A percentile compares a stretch with the other conserved stretches of the same genome.
These are phyloP conservation scores for Chloroceryle aenea DNA, from an alignment of 2,113 vertebrate genomes.

Conservation along the genomic window DNA sequence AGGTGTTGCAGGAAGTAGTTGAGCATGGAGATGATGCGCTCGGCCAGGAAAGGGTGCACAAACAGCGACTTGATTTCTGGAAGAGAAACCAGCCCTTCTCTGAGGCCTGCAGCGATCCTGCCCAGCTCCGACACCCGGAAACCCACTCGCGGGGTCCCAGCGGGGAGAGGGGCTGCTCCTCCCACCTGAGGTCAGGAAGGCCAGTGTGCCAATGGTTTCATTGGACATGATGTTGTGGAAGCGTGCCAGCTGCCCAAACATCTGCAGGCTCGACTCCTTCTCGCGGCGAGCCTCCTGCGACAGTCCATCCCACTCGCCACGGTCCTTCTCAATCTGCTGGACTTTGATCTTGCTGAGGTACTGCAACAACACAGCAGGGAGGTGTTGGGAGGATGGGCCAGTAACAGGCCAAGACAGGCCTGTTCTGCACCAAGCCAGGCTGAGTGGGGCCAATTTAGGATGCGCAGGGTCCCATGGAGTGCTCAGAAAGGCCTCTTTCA, in stretches of 20 bases:
- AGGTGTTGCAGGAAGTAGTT: constrained; percentile 98
- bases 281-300: constrained; percentile 88
- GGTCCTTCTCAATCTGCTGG: constrained; percentile 93
- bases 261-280: constrained; percentile 94
- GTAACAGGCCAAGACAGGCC: neutral
- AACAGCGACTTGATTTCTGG: constrained; percentile 95
- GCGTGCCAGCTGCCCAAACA: constrained; percentile 96
- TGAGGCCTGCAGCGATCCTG: neutral
- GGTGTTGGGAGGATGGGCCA: neutral
- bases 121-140: neutral
- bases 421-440: rapidly evolving
- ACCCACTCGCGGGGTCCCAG: neutral
- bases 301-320: constrained; percentile 91
- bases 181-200: constrained; percentile 96
- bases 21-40: constrained; percentile 98
- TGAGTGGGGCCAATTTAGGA: rapidly evolving
- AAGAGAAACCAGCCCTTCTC: constrained; percentile 6
- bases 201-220: constrained; percentile 95
- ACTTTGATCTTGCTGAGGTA: constrained; percentile 99
- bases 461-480: rapidly evolving
- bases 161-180: neutral
- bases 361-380: constrained; percentile 66
- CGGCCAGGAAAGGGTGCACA: constrained; percentile 94
- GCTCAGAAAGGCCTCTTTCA: neutral
- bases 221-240: constrained; percentile 99